Percentiles rank a stretch among this genome's conserved stretches.
Conservation (phyloP, 2,113 vertebrate genomes). For the Sylvia atricapilla region DNA sequence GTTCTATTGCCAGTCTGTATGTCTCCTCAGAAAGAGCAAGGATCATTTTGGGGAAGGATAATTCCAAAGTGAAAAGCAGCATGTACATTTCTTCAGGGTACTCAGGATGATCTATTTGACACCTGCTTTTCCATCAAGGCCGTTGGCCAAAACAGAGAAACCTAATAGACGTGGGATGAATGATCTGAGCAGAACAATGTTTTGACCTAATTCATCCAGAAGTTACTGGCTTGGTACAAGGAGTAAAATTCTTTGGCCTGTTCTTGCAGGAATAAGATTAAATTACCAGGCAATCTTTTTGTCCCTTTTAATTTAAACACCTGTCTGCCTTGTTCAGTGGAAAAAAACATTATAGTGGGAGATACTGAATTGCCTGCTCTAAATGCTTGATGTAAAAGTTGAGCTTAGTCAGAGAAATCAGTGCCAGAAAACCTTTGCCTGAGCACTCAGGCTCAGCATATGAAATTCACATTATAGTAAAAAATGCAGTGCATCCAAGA, state of each 20-base stretch:
- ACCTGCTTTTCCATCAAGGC: conserved; percentile 2
- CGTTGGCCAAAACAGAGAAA: background rate
- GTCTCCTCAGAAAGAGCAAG: background rate
- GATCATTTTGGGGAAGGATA: background rate
- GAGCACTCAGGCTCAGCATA: background rate
- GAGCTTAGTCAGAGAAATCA: background rate
- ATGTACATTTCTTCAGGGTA: background rate
- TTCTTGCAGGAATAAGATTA: background rate
- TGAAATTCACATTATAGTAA: conserved; percentile 5
- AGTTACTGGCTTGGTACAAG: background rate
- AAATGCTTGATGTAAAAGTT: background rate
- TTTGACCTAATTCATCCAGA: conserved; percentile 23
- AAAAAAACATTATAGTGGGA: background rate
- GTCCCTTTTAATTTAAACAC: background rate
- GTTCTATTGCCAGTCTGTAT: background rate
- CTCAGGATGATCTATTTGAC: background rate
- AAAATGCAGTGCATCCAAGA: background rate
- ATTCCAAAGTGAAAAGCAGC: background rate
- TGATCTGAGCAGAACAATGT: background rate
- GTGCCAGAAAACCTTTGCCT: background rate
- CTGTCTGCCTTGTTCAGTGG: background rate
- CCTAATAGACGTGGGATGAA: background rate
- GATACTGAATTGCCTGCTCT: background rate
- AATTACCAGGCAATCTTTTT: background rate
- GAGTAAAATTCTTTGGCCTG: conserved; percentile 22